Conservation (phyloP, 2,797 vertebrate species). For the Pseudopleuronectes americanus region DNA sequence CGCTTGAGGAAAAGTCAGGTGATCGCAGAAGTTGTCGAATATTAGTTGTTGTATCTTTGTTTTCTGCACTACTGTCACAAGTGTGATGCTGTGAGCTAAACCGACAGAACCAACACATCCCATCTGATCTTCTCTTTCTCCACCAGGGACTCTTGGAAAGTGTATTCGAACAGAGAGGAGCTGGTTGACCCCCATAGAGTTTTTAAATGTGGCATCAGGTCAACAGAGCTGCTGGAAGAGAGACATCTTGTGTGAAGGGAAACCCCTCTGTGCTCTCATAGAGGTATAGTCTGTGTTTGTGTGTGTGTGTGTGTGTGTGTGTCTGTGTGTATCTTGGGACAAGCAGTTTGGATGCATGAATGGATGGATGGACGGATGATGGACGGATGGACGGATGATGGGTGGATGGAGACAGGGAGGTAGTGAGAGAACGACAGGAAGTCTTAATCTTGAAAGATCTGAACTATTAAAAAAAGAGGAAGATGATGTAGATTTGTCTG, state of each 20-base stretch:
- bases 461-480: neutral
- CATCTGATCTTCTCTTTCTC: too few relatives aligned
- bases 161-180: constrained; percentile 73
- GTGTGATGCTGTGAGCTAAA: too few relatives aligned
- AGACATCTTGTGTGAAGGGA: constrained; percentile 69
- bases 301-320: too few relatives aligned
- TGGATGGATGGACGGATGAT: too few relatives aligned
- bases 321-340: constrained; percentile 25
- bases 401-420: too few relatives aligned
- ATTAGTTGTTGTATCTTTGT: too few relatives aligned
- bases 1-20: neutral
- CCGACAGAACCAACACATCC: too few relatives aligned
- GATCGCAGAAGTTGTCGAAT: too few relatives aligned
- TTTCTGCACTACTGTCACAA: too few relatives aligned
- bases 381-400: too few relatives aligned
- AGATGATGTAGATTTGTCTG: constrained; percentile 21
- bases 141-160: constrained; percentile 67
- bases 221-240: constrained; percentile 64
- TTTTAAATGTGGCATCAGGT: constrained; percentile 40
- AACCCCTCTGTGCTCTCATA: constrained; percentile 57
- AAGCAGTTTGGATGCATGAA: constrained; percentile 1
- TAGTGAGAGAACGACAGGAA: neutral
- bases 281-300: constrained; percentile 52
- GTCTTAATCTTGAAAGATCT: constrained; percentile 1
- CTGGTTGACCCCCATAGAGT: constrained; percentile 79